Base-by-base conservation (phyloP, 1,140 invertebrate genomes). In the Bathynomus jamesi region DNA sequence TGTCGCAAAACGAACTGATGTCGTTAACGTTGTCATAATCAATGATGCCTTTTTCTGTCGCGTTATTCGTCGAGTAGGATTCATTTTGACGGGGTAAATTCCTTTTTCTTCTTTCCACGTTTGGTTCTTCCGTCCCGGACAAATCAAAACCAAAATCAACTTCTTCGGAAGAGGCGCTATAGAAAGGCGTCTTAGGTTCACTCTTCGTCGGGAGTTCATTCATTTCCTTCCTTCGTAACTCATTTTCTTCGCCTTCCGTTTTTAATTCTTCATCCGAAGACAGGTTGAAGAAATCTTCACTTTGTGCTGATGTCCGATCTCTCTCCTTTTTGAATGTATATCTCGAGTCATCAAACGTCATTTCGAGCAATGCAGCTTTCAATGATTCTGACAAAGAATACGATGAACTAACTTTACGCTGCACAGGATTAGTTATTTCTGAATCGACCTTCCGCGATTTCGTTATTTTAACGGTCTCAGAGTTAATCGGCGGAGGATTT, bases 151-250 rank as follows among this genome's bases (percentile, higher is more conserved):
- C 24, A 46, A 76, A 74, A 46, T 74, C 68, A 71, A 76, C 25
- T 28, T 76, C 61, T 30, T 76, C 72, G n/a, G 60, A 63, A 40
- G 64, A 76, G 31, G 64, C 72, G n/a, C 67, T 25, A 65, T 74
- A 71, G 21, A 70, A 17, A 24, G 74, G 66, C 0, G 61, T 61
- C 53, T 72, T 29, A 29, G 28, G 65, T 10, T 67, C 30, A 60
- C 29, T 46, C 21, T 21, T 68, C 11, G 72, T 28, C 62, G 29
- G 8, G n/a, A 3, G n/a, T 29, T 28, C 25, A 24, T 10, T 24
- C 31, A 27, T 46, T 1, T 2, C 60, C 60, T 68, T 8, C 46
- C 60, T 24, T 29, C 11, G 11, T 17, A 10, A 21, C 3, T 40
- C 28, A 68, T 24, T 29, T 21, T 32, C n/a, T 24, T 46, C 3